Base-by-base conservation (phyloP, 2,113 vertebrate species). In the Nestor notabilis region DNA sequence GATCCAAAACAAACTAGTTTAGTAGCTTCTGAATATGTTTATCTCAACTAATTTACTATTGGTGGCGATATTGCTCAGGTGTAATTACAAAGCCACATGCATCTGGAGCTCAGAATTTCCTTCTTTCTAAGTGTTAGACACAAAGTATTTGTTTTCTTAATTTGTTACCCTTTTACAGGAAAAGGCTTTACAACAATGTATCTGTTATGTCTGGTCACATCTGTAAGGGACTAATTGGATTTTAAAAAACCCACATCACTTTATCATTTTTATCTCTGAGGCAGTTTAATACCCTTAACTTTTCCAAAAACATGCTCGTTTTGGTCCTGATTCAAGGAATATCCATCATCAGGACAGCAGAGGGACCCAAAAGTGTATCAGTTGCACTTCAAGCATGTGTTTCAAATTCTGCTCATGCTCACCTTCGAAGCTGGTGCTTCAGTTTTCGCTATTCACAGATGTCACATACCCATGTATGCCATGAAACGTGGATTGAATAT, bases 311-410 rank as follows among this genome's bases (percentile, higher is more conserved):
- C 71, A 35, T 74, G 60, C 14, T 80, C 17, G 4, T 92, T 87
- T 94, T 89, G 68, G 76, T 63, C 58, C 50, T 12, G 19, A 65
- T 90, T 92, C 63, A 91, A 94, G 49, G 53, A 89, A 68, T 79
- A 96, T 65, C 69, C 74, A 75, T 95, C 93, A 89, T 47, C 55
- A 91, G 87, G 87, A 79, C 93, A 95, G 87, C 41, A 87, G 89
- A 87, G 89, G 72, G 81, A 92, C 55, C 69, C 61, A 74, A 60
- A 87, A 68, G 52, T 89, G 76, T 43, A 95, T 90, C 83, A 75
- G 68, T 10, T 87, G 83, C 46, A 25, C 75, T 83, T 66, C 12
- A 61, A 74, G 60, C 43, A 19, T 25, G 46, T 82, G 55, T 72
- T 94, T 89, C 76, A 80, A 71, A 87, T 91, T 81, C 87, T 35